Conservation (phyloP, 1,140 invertebrate species). For the Apis dorsata region DNA sequence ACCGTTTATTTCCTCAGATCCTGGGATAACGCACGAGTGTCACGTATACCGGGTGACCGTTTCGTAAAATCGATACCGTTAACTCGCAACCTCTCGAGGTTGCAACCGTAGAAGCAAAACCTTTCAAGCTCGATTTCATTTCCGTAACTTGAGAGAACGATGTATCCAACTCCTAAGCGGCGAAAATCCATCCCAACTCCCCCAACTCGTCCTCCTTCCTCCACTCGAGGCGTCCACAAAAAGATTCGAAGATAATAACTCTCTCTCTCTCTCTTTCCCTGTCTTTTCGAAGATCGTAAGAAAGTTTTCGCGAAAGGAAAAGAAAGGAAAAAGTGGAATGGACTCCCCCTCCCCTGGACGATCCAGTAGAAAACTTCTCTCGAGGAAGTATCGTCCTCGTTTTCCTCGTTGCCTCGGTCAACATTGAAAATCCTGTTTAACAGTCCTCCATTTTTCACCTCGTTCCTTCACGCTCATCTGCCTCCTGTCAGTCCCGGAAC, state of each 20-base stretch:
- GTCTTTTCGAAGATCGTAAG: no score
- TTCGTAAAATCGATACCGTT: conserved; percentile 37
- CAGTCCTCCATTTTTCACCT: conserved; percentile 68
- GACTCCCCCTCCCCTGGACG: no score
- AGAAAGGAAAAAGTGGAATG: not conserved
- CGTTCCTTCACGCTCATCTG: conserved; percentile 69
- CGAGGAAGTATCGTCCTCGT: not conserved
- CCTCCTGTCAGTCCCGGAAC: conserved; percentile 69
- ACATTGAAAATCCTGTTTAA: conserved; percentile 67
- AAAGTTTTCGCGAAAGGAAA: no score
- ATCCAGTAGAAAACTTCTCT: not conserved
- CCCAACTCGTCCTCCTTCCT: no score
- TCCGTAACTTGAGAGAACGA: not conserved
- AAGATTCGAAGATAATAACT: no score
- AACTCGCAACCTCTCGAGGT: not conserved
- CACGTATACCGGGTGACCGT: conserved; percentile 51
- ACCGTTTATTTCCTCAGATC: conserved; percentile 64
- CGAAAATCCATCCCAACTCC: no score
- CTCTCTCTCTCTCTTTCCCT: no score
- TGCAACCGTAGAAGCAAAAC: not conserved
- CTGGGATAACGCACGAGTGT: conserved; percentile 45
- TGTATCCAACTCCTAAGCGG: no score
- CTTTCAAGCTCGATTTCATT: not conserved
- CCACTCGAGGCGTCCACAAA: no score
- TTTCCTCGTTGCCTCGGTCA: conserved; percentile 59